Conservation (phyloP, 2,113 vertebrate species). For the Brachypteracias leptosomus region DNA sequence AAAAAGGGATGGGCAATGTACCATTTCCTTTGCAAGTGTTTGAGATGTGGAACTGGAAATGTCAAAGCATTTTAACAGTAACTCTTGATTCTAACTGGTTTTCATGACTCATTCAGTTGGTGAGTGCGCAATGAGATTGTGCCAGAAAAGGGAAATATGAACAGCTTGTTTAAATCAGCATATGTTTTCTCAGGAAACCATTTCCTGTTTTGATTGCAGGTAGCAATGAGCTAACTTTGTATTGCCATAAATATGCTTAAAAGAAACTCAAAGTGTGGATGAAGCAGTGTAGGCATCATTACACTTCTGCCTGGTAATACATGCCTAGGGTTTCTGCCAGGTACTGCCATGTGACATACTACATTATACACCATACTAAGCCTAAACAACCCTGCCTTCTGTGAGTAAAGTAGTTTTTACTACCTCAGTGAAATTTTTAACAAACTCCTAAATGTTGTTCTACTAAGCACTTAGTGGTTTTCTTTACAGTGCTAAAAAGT, state of each 20-base stretch:
- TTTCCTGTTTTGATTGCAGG: slow-evolving; percentile 10
- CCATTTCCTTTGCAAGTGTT: neutral
- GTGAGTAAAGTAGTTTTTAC: neutral
- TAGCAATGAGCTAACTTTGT: neutral
- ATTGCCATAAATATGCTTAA: neutral
- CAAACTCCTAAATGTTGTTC: neutral
- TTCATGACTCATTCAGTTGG: neutral
- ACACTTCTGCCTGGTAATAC: neutral
- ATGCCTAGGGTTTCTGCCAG: neutral
- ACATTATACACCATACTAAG: neutral
- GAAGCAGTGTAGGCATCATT: neutral
- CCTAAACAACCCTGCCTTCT: neutral
- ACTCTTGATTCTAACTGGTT: neutral
- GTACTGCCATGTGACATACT: neutral
- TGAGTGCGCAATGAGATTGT: neutral
- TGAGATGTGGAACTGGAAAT: neutral
- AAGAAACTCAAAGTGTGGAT: neutral
- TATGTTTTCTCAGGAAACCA: neutral
- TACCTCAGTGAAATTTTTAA: neutral
- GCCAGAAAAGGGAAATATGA: neutral
- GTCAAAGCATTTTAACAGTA: slow-evolving; percentile 28
- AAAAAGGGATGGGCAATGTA: neutral
- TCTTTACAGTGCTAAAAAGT: neutral
- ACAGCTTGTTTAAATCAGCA: neutral
- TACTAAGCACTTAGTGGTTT: neutral